phyloP scores from a whole-genome alignment of 2,888 invertebrate species.

The Plemyria rubiginata region DNA sequence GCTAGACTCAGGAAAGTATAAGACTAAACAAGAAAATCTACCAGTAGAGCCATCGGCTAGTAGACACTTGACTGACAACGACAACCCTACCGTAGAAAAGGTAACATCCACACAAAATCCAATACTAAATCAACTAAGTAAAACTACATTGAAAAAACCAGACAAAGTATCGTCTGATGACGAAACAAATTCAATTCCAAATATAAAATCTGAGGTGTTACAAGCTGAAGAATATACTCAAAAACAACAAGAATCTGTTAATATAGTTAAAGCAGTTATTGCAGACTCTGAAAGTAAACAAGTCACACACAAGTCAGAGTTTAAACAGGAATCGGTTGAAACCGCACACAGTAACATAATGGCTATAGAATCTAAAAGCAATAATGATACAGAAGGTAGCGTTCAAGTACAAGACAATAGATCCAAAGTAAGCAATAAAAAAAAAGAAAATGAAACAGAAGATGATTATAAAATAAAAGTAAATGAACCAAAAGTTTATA shows the following conservation, averaged over 20 bases:
- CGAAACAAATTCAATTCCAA: constrained; percentile 1
- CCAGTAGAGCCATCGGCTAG: neutral
- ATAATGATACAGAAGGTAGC: neutral
- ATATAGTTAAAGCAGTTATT: neutral
- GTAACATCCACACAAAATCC: neutral
- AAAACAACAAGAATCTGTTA: neutral
- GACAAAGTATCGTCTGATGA: neutral
- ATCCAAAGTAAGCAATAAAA: neutral
- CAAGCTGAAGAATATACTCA: neutral
- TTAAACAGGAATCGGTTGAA: neutral
- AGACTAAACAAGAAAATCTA: neutral
- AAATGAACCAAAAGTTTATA: too few relatives aligned
- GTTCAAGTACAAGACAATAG: neutral
- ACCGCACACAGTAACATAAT: neutral
- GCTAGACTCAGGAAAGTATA: neutral
- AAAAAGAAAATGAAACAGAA: neutral
- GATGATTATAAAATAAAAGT: too few relatives aligned
- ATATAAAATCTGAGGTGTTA: neutral
- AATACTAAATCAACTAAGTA: neutral
- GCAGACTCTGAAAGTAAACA: constrained; percentile 1
- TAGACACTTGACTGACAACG: neutral
- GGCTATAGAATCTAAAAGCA: neutral
- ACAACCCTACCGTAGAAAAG: neutral
- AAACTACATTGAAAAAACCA: neutral
- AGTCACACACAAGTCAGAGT: neutral